These are phyloP conservation scores for Sericinus montela DNA, from an alignment of 2,888 invertebrate genomes.

Conservation along the genomic window DNA sequence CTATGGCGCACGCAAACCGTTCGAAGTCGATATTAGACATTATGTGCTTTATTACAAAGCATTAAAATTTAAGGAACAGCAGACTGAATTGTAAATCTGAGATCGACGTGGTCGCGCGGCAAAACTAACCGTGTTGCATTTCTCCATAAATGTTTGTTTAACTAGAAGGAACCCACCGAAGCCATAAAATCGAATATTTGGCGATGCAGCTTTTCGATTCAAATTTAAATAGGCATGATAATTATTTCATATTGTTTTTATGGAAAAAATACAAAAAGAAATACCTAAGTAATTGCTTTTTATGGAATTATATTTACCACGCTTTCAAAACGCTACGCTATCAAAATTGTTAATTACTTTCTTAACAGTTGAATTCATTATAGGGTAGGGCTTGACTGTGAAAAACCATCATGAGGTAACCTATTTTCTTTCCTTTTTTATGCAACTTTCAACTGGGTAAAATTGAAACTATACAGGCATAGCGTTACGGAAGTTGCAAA, in stretches of 20 bases:
- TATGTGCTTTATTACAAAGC: constrained; percentile 14
- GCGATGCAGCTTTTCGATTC: constrained; percentile 2
- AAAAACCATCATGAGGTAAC: no score
- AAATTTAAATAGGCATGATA: not conserved
- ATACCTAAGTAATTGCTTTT: no score
- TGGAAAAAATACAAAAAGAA: no score
- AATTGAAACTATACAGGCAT: no score
- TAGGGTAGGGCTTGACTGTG: no score
- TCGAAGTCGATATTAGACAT: constrained; percentile 11
- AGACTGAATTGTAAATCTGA: constrained; percentile 29
- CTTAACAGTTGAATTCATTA: no score
- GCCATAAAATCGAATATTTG: constrained; percentile 19
- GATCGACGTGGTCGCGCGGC: constrained; percentile 35
- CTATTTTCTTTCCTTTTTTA: no score
- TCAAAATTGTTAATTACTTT: no score
- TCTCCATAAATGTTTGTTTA: constrained; percentile 58
- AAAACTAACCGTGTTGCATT: constrained; percentile 57
- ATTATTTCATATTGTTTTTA: not conserved
- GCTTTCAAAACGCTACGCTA: no score
- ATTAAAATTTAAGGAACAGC: constrained; percentile 1
- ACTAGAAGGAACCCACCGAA: constrained; percentile 29
- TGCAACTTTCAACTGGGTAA: no score
- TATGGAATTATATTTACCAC: no score
- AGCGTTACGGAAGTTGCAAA: no score
- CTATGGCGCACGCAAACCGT: not conserved